These are phyloP conservation scores for Megastigmus dorsalis DNA, from an alignment of 2,888 invertebrate species.

Conservation along the genomic window DNA sequence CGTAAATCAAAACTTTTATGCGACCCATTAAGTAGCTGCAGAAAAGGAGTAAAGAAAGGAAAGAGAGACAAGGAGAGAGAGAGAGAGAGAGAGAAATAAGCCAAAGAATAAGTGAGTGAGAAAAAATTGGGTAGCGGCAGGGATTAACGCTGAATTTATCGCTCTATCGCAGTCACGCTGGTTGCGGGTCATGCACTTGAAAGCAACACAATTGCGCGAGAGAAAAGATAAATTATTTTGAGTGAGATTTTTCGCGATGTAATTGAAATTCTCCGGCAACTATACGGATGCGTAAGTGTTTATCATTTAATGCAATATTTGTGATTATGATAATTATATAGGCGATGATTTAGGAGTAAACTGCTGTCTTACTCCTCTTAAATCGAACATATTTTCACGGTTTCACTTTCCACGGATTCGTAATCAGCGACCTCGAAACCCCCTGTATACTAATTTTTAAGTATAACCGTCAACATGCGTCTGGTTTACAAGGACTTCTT, in stretches of 20 bases:
- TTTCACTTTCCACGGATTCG: too few species aligned
- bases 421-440: too few species aligned
- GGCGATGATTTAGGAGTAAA: too few species aligned
- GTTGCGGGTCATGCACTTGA: slow-evolving; percentile 24
- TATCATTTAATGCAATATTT: too few species aligned
- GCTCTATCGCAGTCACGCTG: slow-evolving; percentile 43
- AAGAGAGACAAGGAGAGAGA: not conserved
- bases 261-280: slow-evolving; percentile 16
- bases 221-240: slow-evolving; percentile 17
- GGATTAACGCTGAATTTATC: slow-evolving; percentile 52
- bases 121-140: slow-evolving; percentile 25
- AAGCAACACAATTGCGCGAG: slow-evolving; percentile 9
- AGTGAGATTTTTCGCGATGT: not conserved
- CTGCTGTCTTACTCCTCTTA: too few species aligned
- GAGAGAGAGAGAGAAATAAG: slow-evolving; percentile 2
- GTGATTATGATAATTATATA: too few species aligned
- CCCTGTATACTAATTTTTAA: too few species aligned
- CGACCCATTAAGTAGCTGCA: slow-evolving; percentile 46
- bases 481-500: too few species aligned
- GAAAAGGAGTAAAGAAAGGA: not conserved
- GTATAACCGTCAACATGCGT: too few species aligned
- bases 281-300: too few species aligned
- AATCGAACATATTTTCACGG: too few species aligned
- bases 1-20: slow-evolving; percentile 56
- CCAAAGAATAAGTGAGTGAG: not conserved